Evolutionary conservation across 1,140 invertebrate species (phyloP).

Genomic region (Holcopasites calliopsidis): DNA sequence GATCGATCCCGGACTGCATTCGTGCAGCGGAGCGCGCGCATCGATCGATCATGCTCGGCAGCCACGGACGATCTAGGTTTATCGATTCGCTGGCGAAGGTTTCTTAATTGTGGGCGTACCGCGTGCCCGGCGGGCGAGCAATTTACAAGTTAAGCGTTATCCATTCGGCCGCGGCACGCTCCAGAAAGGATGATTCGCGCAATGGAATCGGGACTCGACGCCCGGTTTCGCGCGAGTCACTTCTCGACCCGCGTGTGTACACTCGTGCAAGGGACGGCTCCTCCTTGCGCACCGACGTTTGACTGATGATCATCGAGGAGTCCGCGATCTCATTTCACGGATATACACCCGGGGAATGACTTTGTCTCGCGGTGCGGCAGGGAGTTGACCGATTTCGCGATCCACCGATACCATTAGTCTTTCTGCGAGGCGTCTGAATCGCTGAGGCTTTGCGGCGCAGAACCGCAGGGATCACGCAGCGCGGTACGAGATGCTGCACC

Average conservation of each 20-base stretch:
- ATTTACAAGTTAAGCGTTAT: slow-evolving; percentile 65
- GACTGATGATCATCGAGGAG: slow-evolving; percentile 57
- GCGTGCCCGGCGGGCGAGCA: slow-evolving; percentile 45
- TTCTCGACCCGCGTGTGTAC: background rate
- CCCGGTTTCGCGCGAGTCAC: slow-evolving; percentile 40
- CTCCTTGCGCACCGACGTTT: slow-evolving; percentile 43
- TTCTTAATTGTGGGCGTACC: slow-evolving; percentile 47
- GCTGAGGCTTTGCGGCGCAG: slow-evolving; percentile 31
- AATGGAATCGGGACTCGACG: slow-evolving; percentile 62
- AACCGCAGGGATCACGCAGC: background rate
- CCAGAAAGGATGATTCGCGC: slow-evolving; percentile 62
- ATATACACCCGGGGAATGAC: slow-evolving; percentile 51
- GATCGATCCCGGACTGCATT: slow-evolving; percentile 3
- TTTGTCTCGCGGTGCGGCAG: slow-evolving; percentile 35
- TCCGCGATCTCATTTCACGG: slow-evolving; percentile 66
- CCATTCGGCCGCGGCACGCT: slow-evolving; percentile 22
- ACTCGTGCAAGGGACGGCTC: slow-evolving; percentile 18
- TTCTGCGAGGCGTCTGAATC: slow-evolving; percentile 36
- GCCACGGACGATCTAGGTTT: slow-evolving; percentile 26
- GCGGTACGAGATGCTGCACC: background rate
- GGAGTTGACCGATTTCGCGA: slow-evolving; percentile 43
- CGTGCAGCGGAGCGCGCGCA: background rate
- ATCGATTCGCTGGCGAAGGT: slow-evolving; percentile 47
- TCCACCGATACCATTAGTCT: slow-evolving; percentile 42
- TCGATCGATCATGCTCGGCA: slow-evolving; percentile 29